Evolutionary conservation across 2,888 invertebrate species (phyloP).

Genomic region (Hyles lineata): DNA sequence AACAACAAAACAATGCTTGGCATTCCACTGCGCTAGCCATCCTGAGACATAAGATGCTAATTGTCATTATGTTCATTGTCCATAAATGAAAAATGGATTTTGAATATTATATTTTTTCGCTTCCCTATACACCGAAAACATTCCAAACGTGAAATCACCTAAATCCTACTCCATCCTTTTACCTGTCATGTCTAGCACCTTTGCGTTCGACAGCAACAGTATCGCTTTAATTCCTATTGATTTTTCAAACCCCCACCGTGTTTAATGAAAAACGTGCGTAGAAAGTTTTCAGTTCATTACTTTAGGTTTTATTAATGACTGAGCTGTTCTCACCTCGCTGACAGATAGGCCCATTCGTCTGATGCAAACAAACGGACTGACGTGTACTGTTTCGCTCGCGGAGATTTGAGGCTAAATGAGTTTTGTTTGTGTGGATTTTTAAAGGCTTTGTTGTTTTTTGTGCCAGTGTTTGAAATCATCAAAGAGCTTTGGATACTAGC

Average conservation of each 20-base stretch:
- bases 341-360: slow-evolving; percentile 61
- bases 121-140: too few species aligned
- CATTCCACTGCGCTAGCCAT: too few species aligned
- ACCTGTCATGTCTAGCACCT: background rate
- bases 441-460: background rate
- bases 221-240: slow-evolving; percentile 64
- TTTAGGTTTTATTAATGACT: slow-evolving; percentile 65
- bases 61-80: too few species aligned
- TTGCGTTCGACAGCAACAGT: slow-evolving; percentile 37
- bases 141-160: too few species aligned
- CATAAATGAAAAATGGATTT: too few species aligned
- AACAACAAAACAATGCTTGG: too few species aligned
- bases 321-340: slow-evolving; percentile 56
- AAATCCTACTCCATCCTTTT: background rate
- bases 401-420: slow-evolving; percentile 24
- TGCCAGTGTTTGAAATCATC: background rate
- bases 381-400: slow-evolving; percentile 12
- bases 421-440: background rate
- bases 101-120: too few species aligned
- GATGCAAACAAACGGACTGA: slow-evolving; percentile 60
- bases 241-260: slow-evolving; percentile 64
- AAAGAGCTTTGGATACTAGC: too few species aligned
- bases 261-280: slow-evolving; percentile 78
- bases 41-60: too few species aligned
- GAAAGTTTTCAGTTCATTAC: slow-evolving; percentile 71